Evolutionary conservation across 1,140 invertebrate species (phyloP).

Genomic region (Bradynema listronoti): DNA sequence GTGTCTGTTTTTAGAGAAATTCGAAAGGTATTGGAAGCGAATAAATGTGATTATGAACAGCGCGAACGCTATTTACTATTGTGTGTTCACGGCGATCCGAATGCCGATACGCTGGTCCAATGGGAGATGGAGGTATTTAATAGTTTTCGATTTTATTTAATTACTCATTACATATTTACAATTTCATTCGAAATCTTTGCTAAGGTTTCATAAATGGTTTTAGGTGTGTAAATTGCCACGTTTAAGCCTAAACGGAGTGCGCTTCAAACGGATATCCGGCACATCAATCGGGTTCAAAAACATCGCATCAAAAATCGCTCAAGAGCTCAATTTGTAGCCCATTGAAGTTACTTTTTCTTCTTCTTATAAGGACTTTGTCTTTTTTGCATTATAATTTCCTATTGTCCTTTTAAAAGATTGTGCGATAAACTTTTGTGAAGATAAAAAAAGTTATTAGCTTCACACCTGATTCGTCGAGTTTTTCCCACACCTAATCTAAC

Average conservation of each 20-base stretch:
- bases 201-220: conserved; percentile 18
- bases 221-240: conserved; percentile 87
- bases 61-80: conserved; percentile 78
- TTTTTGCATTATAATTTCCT: no score
- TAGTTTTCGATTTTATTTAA: not conserved
- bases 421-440: no score
- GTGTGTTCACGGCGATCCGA: conserved; percentile 96
- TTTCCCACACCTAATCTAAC: no score
- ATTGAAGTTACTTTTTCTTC: no score
- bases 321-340: conserved; percentile 85
- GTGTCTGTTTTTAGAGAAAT: conserved; percentile 71
- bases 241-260: conserved; percentile 92
- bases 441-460: no score
- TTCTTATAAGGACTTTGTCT: no score
- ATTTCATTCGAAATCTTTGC: no score
- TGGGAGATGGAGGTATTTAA: conserved; percentile 93
- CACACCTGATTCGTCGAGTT: no score
- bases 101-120: conserved; percentile 94
- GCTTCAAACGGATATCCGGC: conserved; percentile 97
- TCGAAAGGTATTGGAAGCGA: conserved; percentile 91
- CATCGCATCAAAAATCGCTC: conserved; percentile 99
- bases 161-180: conserved; percentile 10
- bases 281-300: conserved; percentile 99
- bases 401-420: no score
- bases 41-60: conserved; percentile 99